Evolutionary conservation across 2,888 invertebrate genomes (phyloP).

Genomic region (Bhutanitis thaidina): DNA sequence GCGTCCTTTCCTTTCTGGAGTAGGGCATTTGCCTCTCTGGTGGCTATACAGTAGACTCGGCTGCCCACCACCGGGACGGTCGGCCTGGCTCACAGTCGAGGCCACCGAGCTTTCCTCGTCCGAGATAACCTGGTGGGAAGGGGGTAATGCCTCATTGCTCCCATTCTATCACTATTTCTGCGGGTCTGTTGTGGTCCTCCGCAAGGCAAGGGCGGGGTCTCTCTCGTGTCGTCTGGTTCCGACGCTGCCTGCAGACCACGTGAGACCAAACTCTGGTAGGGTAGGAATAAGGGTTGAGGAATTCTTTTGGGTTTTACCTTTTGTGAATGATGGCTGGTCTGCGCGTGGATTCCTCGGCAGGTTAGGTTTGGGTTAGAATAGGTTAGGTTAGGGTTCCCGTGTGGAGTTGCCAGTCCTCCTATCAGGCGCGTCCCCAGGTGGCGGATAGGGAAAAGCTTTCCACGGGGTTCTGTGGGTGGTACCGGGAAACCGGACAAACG

Average conservation of each 20-base stretch:
- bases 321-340: too few relatives aligned
- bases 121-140: background rate
- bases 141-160: too few relatives aligned
- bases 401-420: too few relatives aligned
- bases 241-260: too few relatives aligned
- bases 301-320: too few relatives aligned
- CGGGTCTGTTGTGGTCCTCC: background rate
- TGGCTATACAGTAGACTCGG: background rate
- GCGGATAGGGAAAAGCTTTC: too few relatives aligned
- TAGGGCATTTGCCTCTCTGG: background rate
- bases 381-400: constrained; percentile 18
- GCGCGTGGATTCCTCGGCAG: too few relatives aligned
- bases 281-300: constrained; percentile 19
- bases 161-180: too few relatives aligned
- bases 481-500: too few relatives aligned
- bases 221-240: background rate
- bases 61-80: background rate
- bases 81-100: background rate
- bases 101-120: background rate
- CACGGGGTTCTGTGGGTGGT: too few relatives aligned
- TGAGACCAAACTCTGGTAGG: constrained; percentile 22
- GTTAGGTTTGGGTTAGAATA: constrained; percentile 20
- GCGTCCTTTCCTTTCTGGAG: background rate
- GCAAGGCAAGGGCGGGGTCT: background rate
- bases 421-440: too few relatives aligned